Percentiles rank a stretch among this genome's conserved stretches.
Conservation (phyloP, 2,888 invertebrate genomes). For the Erebia ligea region DNA sequence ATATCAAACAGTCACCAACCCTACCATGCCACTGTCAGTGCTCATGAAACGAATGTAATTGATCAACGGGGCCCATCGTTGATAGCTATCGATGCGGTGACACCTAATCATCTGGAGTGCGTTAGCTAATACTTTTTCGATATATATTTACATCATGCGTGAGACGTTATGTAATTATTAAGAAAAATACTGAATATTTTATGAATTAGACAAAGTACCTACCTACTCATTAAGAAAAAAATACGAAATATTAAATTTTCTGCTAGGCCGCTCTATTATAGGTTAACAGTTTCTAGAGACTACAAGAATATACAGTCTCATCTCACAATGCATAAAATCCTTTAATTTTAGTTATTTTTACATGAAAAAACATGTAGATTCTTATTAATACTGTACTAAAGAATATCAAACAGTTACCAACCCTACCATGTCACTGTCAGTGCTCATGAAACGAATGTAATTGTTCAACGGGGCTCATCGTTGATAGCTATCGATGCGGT, state of each 20-base stretch:
- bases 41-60: not conserved
- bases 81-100: constrained; percentile 10
- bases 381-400: no score
- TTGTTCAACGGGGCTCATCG: not conserved
- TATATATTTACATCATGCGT: not conserved
- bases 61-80: not conserved
- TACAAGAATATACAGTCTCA: no score
- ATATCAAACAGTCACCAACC: not conserved
- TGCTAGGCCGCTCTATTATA: no score
- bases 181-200: no score
- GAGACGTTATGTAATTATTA: no score
- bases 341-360: no score
- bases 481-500: constrained; percentile 4
- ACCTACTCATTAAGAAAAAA: no score
- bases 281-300: no score
- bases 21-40: constrained; percentile 4
- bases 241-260: no score
- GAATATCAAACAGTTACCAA: not conserved
- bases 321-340: no score
- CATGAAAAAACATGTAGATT: no score
- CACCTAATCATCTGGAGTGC: constrained; percentile 17
- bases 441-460: constrained; percentile 1
- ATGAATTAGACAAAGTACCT: no score
- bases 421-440: not conserved
- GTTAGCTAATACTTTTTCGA: constrained; percentile 2